A percentile compares a stretch with the other conserved stretches of the same genome.
phyloP scores from a whole-genome alignment of 2,113 vertebrate genomes.

The Passer montanus region DNA sequence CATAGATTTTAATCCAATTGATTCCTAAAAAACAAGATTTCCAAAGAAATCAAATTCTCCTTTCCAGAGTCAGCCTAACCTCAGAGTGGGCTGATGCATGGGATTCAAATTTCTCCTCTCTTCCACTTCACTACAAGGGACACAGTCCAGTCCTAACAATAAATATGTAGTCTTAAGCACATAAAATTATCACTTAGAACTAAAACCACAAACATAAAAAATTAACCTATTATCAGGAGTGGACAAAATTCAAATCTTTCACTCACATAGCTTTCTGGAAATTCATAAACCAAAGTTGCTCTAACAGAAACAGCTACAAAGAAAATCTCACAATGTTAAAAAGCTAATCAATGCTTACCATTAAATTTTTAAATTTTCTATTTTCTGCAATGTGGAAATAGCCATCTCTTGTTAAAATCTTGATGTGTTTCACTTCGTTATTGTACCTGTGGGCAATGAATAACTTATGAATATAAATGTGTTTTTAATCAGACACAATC shows the following conservation, averaged over 20 bases:
- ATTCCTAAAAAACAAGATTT: not conserved
- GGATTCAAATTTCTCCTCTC: not conserved
- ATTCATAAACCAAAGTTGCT: conserved; percentile 35
- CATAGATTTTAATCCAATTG: not conserved
- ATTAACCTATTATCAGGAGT: not conserved
- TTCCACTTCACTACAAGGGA: not conserved
- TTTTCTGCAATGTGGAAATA: conserved; percentile 97
- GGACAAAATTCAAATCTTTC: not conserved
- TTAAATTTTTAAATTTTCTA: conserved; percentile 96
- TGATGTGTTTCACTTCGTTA: conserved; percentile 99
- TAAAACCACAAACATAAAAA: not conserved
- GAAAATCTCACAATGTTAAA: conserved; percentile 5
- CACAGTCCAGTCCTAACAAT: not conserved
- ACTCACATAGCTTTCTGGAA: not conserved
- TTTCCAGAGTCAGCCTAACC: not conserved
- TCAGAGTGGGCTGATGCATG: not conserved
- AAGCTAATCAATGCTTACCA: conserved; percentile 84
- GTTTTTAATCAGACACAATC: conserved; percentile 89
- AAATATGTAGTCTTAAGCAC: not conserved
- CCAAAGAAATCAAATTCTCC: not conserved
- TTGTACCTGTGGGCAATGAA: conserved; percentile 95
- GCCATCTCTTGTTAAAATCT: conserved; percentile 95
- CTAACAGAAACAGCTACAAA: not conserved
- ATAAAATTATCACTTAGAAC: not conserved
- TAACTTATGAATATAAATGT: conserved; percentile 94